A percentile compares a stretch with the other conserved stretches of the same genome.
Conservation (phyloP, 2,888 invertebrate species). For the Rotaria macrura region DNA sequence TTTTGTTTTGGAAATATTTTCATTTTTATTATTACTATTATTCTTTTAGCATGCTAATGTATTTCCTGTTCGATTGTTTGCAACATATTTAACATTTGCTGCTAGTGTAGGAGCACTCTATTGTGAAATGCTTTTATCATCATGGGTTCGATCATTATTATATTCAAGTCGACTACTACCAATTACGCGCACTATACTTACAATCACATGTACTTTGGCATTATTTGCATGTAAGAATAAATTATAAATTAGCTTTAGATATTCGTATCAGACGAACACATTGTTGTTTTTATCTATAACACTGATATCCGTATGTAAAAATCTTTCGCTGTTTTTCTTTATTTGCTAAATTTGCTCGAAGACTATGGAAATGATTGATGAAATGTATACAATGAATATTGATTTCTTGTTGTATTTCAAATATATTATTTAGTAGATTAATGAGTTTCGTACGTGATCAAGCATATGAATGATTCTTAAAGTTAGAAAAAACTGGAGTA, state of each 20-base stretch:
- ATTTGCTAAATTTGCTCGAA: background rate
- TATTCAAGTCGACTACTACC: background rate
- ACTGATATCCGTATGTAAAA: background rate
- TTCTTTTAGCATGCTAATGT: constrained; percentile 7
- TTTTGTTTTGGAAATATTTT: background rate
- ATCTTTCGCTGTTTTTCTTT: background rate
- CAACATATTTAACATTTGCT: background rate
- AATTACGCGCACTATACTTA: background rate
- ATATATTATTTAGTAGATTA: too few species aligned
- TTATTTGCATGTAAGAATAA: background rate
- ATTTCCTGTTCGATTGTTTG: background rate
- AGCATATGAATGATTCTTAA: too few species aligned
- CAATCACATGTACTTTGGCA: background rate
- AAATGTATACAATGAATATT: too few species aligned
- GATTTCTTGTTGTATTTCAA: too few species aligned
- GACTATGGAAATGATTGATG: too few species aligned
- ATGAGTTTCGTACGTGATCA: too few species aligned
- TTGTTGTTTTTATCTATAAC: background rate
- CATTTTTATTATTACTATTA: background rate
- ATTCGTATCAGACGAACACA: background rate
- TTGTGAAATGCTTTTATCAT: constrained; percentile 20
- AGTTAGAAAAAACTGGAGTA: too few species aligned
- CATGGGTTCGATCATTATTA: constrained; percentile 7
- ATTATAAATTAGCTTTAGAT: background rate
- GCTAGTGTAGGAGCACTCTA: background rate